Percentiles rank a stretch among this genome's conserved stretches.
These are phyloP conservation scores for Lytechinus variegatus DNA, from an alignment of 35 echinoderm and acorn worm genomes.

Conservation along the genomic window DNA sequence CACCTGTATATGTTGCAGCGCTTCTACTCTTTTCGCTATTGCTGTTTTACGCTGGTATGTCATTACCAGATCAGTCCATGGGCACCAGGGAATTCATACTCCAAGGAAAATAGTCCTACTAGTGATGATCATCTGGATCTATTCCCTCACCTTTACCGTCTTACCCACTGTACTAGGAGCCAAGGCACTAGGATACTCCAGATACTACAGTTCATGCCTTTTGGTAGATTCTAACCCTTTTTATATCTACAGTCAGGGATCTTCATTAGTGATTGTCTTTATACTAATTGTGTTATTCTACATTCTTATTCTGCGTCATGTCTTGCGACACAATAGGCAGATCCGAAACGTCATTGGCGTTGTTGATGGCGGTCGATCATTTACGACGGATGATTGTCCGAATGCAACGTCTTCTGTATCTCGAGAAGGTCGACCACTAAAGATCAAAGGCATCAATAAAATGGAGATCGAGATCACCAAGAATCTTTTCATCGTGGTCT, in stretches of 20 bases:
- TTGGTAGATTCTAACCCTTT: not conserved
- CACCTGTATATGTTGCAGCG: slow-evolving; percentile 45
- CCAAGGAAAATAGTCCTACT: slow-evolving; percentile 28
- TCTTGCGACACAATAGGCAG: not conserved
- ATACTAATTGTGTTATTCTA: not conserved
- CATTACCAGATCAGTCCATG: slow-evolving; percentile 51
- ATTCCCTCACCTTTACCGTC: not conserved
- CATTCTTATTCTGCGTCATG: not conserved
- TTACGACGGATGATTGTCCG: not conserved
- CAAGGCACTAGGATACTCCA: slow-evolving; percentile 49
- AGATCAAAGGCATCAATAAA: not conserved
- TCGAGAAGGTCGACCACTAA: not conserved
- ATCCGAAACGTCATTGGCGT: not conserved
- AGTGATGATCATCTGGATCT: slow-evolving; percentile 56
- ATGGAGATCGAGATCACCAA: slow-evolving; percentile 58
- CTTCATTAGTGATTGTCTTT: not conserved
- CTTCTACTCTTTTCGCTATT: slow-evolving; percentile 50
- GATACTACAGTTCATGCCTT: slow-evolving; percentile 39
- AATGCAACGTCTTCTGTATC: not conserved
- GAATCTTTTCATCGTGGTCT: slow-evolving; percentile 61
- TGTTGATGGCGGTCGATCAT: not conserved
- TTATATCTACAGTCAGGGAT: not conserved
- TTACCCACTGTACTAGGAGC: slow-evolving; percentile 40
- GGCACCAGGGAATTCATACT: slow-evolving; percentile 47
- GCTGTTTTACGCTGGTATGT: slow-evolving; percentile 61